Evolutionary conservation across 2,888 invertebrate species (phyloP), one percentile per base, ranked within the genome.

Genomic region (Rhagonycha fulva): DNA sequence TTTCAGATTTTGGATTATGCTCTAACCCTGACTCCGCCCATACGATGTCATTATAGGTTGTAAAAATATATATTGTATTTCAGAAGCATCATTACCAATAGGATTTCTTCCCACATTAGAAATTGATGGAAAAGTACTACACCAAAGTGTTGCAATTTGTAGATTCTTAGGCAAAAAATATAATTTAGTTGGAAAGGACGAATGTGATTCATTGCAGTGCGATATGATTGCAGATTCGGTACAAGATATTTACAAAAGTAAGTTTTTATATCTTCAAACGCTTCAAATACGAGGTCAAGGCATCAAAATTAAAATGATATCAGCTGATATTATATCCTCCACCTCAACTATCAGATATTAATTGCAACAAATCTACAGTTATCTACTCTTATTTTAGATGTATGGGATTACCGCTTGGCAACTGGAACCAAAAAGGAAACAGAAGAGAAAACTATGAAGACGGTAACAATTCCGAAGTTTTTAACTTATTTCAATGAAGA

Each of bases 91-190:
- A 2, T n/a, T 89, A 87, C 92, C 92, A 61, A 92, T 91, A 83
- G 92, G 92, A 0, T 91, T 91, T 84, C 84, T 91, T 77, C 93
- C 93, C 0, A 85, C 92, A 0, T 81, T 93, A 70, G 91, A 91
- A 85, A 87, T 92, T 2, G 91, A 92, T 76, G 93, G 92, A 10
- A 91, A 91, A 83, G 83, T 86, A 79, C 86, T 91, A 78, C 88
- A 90, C n/a, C 93, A 93, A 84, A 91, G 91, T 23, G 72, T 86
- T 1, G 90, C 93, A 7, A 91, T 93, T 75, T 83, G 87, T 28
- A 90, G 93, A 26, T 93, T 91, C 84, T 86, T 93, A 63, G 93
- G 91, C 4, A 90, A 89, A 83, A 89, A 91, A 83, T 89, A 88
- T 80, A 89, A 89, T 1, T 85, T 93, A 12, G 87, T 85, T 19